Evolutionary conservation across 2,888 invertebrate genomes (phyloP).

Genomic region (Podabrus alpinus): DNA sequence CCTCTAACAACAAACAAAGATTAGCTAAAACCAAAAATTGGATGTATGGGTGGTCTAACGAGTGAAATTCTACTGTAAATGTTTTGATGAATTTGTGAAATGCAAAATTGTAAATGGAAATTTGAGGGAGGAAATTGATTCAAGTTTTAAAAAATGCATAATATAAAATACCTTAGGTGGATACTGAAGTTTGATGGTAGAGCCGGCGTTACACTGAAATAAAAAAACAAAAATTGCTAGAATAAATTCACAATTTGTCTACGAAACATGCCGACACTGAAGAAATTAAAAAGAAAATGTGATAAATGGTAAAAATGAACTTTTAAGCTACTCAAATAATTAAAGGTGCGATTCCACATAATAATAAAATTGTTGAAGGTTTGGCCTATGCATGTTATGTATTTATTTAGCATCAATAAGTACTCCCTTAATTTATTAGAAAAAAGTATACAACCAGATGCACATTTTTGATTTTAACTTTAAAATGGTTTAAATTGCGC

Average conservation of each 20-base stretch:
- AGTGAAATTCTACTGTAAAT: not conserved
- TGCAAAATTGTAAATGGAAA: not conserved
- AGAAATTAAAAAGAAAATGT: not conserved
- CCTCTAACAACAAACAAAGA: conserved; percentile 59
- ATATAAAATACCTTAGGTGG: not conserved
- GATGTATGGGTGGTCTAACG: not conserved
- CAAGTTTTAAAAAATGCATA: not conserved
- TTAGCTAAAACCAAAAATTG: not conserved
- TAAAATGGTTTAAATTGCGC: no score
- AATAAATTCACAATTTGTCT: not conserved
- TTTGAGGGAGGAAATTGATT: not conserved
- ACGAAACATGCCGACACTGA: not conserved
- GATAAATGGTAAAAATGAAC: not conserved
- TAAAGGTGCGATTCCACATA: not conserved
- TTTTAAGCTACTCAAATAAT: not conserved
- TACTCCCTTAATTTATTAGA: no score
- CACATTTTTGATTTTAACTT: no score
- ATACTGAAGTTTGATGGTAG: not conserved
- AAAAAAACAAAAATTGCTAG: not conserved
- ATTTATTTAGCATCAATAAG: no score
- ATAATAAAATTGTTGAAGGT: no score
- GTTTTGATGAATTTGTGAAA: not conserved
- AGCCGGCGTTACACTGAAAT: conserved; percentile 6
- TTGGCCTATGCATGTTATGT: no score
- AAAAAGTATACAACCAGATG: no score